These are phyloP conservation scores for Gnathonemus echidnorhynchus DNA, from an alignment of 2,113 vertebrate genomes.

Conservation along the genomic window DNA sequence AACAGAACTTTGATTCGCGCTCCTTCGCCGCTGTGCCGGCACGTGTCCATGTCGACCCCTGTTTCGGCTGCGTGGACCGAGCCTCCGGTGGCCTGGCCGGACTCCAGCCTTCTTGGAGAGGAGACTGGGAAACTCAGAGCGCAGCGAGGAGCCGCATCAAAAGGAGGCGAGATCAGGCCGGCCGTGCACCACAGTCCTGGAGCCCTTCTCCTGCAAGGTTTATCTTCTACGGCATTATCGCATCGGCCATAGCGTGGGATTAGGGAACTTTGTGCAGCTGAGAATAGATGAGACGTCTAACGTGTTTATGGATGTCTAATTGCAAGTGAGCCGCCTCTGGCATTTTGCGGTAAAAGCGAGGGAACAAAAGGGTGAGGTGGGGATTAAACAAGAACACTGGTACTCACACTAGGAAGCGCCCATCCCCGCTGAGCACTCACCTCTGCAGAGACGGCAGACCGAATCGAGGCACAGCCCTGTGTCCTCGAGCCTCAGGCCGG, in stretches of 20 bases:
- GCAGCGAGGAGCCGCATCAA: neutral
- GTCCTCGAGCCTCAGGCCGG: neutral
- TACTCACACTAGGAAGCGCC: neutral
- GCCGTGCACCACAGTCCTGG: neutral
- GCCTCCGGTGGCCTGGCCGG: neutral
- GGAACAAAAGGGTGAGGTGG: neutral
- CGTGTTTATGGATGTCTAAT: neutral
- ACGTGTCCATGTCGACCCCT: conserved; percentile 29
- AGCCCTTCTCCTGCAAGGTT: neutral
- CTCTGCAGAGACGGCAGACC: neutral
- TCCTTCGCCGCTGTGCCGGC: neutral
- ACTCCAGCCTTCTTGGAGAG: neutral
- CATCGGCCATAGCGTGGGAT: neutral
- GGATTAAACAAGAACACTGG: neutral
- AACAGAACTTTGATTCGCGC: conserved; percentile 35
- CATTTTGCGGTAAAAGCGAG: neutral
- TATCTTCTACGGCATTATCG: neutral
- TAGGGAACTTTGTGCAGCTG: neutral
- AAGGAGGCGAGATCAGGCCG: neutral
- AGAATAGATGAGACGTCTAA: neutral
- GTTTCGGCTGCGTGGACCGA: conserved; percentile 6
- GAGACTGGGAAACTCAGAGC: neutral
- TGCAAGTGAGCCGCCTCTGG: neutral
- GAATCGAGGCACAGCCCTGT: neutral
- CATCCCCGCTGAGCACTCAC: neutral